Evolutionary conservation across 2,888 invertebrate species (phyloP), one percentile per base, ranked within the genome.

Genomic region (Scotopteryx bipunctaria): DNA sequence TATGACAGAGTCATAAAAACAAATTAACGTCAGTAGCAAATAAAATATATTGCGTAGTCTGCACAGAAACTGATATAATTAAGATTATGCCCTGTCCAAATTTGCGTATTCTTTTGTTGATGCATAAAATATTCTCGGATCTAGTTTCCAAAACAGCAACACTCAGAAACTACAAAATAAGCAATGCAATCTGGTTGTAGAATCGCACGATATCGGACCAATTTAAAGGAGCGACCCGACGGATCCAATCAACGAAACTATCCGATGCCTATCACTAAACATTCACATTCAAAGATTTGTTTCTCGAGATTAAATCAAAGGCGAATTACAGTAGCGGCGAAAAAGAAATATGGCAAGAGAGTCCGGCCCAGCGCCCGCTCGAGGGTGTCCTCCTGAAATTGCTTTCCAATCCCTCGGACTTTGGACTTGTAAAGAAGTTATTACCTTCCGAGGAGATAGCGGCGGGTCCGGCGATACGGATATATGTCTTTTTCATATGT

Each of bases 341-440:
- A 87, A 88, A 90, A 90, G 89, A 90, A 90, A 89, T 88, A 89
- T 88, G 85, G 83, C 77, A n/a, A n/a, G n/a, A n/a, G 76, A 83
- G 86, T 82, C 84, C 86, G 86, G 85, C 81, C 84, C 85, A 85
- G 85, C 81, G n/a, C 82, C 84, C 76, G 81, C 79, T 71, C 73
- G 74, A 78, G 85, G 84, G 89, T 88, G 91, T 88, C 87, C 85
- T 84, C 82, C 86, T 90, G 91, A 91, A 91, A 91, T 91, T 91
- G 91, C 91, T 91, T 91, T 91, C 89, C 91, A 91, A 91, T 91
- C 91, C 91, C 91, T 90, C 91, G 91, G 91, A 91, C 91, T 91
- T 91, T 91, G 90, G 91, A 91, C 91, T 91, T 91, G 91, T 91
- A 91, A 91, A 91, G 91, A 91, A 91, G 91, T 91, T 91, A 91